Percentiles rank a stretch among this genome's conserved stretches.
Conservation (phyloP, 2,113 vertebrate species). For the Phalacrocorax pelagicus region DNA sequence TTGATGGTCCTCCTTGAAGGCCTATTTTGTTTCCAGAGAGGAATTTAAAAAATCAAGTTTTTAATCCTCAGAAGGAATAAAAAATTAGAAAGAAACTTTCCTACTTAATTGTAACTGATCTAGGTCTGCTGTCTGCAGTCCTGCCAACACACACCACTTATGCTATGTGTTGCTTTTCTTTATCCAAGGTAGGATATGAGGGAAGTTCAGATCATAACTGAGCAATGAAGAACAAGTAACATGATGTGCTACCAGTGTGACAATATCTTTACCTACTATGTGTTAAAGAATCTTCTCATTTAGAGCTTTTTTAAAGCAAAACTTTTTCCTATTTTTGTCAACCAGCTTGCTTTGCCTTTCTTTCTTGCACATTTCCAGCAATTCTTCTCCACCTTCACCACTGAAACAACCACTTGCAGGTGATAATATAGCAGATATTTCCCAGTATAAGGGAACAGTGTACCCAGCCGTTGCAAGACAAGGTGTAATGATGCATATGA, state of each 20-base stretch:
- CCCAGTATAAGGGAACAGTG: not conserved
- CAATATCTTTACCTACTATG: not conserved
- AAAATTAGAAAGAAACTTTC: not conserved
- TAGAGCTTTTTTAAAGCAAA: not conserved
- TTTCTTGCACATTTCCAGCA: not conserved
- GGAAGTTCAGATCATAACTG: not conserved
- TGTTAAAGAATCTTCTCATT: not conserved
- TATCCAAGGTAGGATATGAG: not conserved
- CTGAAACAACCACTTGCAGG: not conserved
- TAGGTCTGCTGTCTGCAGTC: not conserved
- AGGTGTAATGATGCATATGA: not conserved
- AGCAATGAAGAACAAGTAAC: not conserved
- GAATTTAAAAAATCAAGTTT: not conserved
- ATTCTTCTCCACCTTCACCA: not conserved
- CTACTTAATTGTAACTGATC: not conserved
- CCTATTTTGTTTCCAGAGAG: not conserved
- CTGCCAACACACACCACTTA: not conserved
- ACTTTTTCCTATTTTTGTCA: not conserved
- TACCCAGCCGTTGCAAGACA: not conserved
- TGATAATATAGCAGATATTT: not conserved
- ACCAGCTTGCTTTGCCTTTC: not conserved
- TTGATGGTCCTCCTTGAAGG: not conserved
- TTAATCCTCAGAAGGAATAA: not conserved
- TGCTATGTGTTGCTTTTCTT: not conserved
- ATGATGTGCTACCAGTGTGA: not conserved